Evolutionary conservation across 2,888 invertebrate species (phyloP).

Genomic region (Diadegma fenestrale): DNA sequence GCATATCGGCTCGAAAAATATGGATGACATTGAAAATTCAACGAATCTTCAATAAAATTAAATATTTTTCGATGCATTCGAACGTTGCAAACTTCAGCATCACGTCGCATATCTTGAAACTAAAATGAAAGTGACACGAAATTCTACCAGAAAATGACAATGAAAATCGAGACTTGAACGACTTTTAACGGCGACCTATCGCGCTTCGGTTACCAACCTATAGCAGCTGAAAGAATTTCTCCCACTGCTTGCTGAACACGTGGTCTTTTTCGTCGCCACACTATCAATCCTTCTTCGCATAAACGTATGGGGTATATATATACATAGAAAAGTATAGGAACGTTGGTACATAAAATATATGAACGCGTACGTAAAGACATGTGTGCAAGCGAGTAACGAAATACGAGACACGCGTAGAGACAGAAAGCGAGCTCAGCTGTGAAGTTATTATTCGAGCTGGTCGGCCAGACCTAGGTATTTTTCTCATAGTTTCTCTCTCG

Average conservation of each 20-base stretch:
- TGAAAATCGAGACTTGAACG: too few species aligned
- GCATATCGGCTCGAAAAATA: too few species aligned
- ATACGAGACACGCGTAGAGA: slow-evolving; percentile 52
- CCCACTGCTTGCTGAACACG: slow-evolving; percentile 52
- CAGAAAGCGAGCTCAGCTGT: slow-evolving; percentile 58
- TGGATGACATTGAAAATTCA: too few species aligned
- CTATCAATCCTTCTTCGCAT: slow-evolving; percentile 44
- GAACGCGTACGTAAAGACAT: slow-evolving; percentile 1
- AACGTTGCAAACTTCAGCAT: too few species aligned
- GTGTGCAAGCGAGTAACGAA: slow-evolving; percentile 51
- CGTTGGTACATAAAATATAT: slow-evolving; percentile 7
- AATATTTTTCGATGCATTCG: too few species aligned
- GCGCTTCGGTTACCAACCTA: slow-evolving; percentile 1
- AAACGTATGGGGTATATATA: slow-evolving; percentile 2
- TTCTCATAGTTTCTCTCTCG: slow-evolving; percentile 3
- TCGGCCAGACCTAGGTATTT: slow-evolving; percentile 34
- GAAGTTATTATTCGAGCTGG: slow-evolving; percentile 61
- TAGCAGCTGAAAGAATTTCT: slow-evolving; percentile 58
- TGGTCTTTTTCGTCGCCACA: slow-evolving; percentile 49
- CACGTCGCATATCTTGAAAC: not conserved
- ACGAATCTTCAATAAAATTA: too few species aligned
- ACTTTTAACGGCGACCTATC: slow-evolving; percentile 8
- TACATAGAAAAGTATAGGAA: not conserved
- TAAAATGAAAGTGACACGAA: not conserved
- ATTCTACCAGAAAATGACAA: not conserved